phyloP scores from a whole-genome alignment of 2,888 invertebrate species.

The Diploptera punctata region DNA sequence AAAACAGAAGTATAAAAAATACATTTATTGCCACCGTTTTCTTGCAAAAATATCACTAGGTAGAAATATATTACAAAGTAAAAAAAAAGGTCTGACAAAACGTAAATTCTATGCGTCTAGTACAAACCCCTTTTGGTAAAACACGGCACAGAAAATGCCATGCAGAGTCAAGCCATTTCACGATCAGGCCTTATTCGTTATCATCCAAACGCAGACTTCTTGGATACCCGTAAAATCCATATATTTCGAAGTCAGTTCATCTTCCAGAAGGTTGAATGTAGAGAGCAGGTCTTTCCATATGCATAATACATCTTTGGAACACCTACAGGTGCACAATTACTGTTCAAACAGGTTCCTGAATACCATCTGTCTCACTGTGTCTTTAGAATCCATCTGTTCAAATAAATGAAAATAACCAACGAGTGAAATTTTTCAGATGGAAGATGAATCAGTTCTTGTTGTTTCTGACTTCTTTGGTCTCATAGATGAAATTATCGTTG shows the following conservation, averaged over 20 bases:
- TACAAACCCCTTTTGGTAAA: too few species aligned
- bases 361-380: too few species aligned
- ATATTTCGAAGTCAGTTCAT: background rate
- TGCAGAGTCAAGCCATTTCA: background rate
- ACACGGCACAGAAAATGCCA: too few species aligned
- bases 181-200: background rate
- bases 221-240: conserved; percentile 1
- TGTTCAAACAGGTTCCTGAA: too few species aligned
- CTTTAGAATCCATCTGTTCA: too few species aligned
- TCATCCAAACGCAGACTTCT: background rate
- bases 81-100: conserved; percentile 32
- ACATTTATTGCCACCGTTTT: conserved; percentile 40
- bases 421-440: too few species aligned
- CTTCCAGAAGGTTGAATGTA: too few species aligned
- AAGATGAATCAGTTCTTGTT: too few species aligned
- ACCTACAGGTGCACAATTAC: background rate
- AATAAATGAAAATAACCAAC: too few species aligned
- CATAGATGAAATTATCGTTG: background rate
- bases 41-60: conserved; percentile 36
- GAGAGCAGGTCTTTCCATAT: conserved; percentile 12
- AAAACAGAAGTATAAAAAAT: conserved; percentile 20
- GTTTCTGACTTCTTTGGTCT: background rate
- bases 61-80: conserved; percentile 29
- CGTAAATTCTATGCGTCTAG: background rate
- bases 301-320: background rate